A percentile compares a stretch with the other conserved stretches of the same genome.
phyloP scores from a whole-genome alignment of 2,113 vertebrate species.

The Chaetops frenatus region DNA sequence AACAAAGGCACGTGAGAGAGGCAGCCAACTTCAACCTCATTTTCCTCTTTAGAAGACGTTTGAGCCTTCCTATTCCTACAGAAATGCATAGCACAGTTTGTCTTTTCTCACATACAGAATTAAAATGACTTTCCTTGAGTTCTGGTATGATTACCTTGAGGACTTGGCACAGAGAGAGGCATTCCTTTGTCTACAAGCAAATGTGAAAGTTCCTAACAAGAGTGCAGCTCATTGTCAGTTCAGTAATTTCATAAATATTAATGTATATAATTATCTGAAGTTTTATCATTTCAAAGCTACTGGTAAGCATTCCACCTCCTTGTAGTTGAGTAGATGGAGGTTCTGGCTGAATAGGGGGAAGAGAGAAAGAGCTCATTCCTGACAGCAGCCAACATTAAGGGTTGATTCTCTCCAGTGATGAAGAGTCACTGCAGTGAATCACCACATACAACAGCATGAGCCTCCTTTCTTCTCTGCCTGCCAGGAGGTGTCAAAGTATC shows the following conservation, averaged over 20 bases:
- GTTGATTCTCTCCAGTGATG: neutral
- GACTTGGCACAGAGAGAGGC: neutral
- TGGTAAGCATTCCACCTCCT: neutral
- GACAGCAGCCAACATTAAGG: neutral
- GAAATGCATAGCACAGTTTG: neutral
- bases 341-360: neutral
- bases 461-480: neutral
- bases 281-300: neutral
- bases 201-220: neutral
- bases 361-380: neutral
- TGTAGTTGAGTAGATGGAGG: neutral
- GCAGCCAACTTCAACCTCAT: neutral
- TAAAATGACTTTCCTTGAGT: neutral
- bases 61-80: neutral
- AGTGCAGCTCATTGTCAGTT: neutral
- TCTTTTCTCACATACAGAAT: neutral
- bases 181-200: neutral
- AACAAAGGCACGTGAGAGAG: neutral
- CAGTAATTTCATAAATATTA: neutral
- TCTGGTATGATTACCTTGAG: neutral
- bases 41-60: neutral
- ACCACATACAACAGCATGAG: neutral
- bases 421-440: neutral
- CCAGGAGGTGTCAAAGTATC: neutral
- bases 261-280: neutral